Base-by-base conservation (phyloP, 2,888 invertebrate genomes). In the Kuschelorhynchus macadamiae region DNA sequence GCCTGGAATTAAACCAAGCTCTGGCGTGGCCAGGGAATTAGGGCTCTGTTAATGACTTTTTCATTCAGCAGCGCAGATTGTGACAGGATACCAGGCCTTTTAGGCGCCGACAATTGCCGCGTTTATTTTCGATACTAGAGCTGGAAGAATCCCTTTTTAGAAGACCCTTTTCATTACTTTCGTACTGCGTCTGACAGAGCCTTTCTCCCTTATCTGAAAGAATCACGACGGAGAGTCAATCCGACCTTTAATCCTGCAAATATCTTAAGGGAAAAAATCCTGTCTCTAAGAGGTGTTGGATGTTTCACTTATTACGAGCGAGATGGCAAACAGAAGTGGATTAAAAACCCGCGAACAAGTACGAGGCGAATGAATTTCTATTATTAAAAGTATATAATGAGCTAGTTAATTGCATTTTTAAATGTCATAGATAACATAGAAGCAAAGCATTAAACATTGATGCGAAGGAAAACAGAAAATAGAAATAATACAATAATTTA, bases 41-140 rank as follows among this genome's bases (percentile, higher is more conserved):
- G 65, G 47, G 61, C 74, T 73, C 77, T 78, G 79, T 79, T 80
- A 81, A 80, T 81, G 79, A 79, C 76, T 80, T 81, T 81, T 80
- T 80, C 80, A 81, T 80, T 81, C 79, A 79, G 78, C 74, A 74
- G 72, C 76, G 71, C 76, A 76, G 77, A 78, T 80, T 80, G 78
- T 74, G 77, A 77, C 74, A 75, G 77, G 77, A 79, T 78, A 77
- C 75, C 77, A 42, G 55, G 61, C 21, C 56, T 72, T 61, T 65
- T 69, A 61, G 69, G 69, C 65, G 68, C 63, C 68, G 63, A 68
- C 68, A 68, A 68, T 68, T 52, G 68, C 68, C 47, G 63, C 63
- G 63, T 68, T 68, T 63, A 68, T 63, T 68, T 63, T 68, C 63
- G 63, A 68, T 68, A 63, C 63, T 57, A 46, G 52, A 68, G 44